A percentile compares a stretch with the other conserved stretches of the same genome.
These are phyloP conservation scores for Botrylloides violaceus DNA, from an alignment of 23 tunicate species.

Conservation along the genomic window DNA sequence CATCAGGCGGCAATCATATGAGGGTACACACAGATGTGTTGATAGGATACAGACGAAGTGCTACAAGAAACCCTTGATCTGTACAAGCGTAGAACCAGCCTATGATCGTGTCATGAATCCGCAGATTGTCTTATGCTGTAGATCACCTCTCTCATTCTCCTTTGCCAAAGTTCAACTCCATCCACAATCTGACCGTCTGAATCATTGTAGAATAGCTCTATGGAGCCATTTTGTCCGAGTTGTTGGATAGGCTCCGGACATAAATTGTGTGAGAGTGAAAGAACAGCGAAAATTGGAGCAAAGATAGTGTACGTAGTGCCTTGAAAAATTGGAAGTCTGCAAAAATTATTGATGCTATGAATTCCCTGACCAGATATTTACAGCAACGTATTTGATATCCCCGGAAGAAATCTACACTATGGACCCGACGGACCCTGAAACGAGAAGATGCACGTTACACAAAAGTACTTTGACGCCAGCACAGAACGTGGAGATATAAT, in stretches of 20 bases:
- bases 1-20: no score
- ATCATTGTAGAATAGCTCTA: slow-evolving; percentile 43
- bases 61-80: no score
- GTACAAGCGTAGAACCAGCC: no score
- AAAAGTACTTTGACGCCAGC: no score
- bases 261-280: slow-evolving; percentile 50
- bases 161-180: slow-evolving; percentile 65
- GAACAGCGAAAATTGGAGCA: slow-evolving; percentile 46
- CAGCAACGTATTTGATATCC: background rate
- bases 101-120: no score
- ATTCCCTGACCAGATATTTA: background rate
- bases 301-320: slow-evolving; percentile 70
- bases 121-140: background rate
- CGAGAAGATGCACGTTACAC: no score
- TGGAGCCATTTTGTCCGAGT: slow-evolving; percentile 25
- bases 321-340: slow-evolving; percentile 73
- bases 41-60: no score
- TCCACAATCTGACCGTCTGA: slow-evolving; percentile 50
- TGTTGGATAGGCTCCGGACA: slow-evolving; percentile 49
- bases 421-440: no score
- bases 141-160: slow-evolving; percentile 60
- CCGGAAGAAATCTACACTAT: background rate
- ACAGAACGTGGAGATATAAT: no score
- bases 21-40: no score
- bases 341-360: background rate